Base-by-base conservation (phyloP, 2,888 invertebrate species). In the Perithous albicinctus region DNA sequence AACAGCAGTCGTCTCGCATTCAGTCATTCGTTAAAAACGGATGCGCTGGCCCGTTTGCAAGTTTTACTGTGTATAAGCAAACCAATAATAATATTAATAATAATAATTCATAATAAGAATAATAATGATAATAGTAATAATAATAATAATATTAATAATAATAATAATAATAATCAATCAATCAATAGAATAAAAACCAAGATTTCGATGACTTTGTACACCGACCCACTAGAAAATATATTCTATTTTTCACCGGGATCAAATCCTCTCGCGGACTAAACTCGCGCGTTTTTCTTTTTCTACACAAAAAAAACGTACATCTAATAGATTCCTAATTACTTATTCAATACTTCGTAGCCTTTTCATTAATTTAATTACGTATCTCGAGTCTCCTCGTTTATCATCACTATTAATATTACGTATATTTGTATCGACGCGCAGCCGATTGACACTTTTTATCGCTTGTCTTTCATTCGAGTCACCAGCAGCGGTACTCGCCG, bases 1-100 rank as follows among this genome's bases (percentile, higher is more conserved):
- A 92, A 91, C 90, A 91, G 91, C 90, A 90, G 89, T 91, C 88
- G 87, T 89, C 88, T 86, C 86, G 85, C 87, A 85, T 87, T n/a
- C n/a, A 86, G 85, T 87, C 87, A 87, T 89, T 87, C 88, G 87
- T 82, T 84, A 69, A 81, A 73, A 80, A 84, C 80, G 78, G 74
- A 83, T 81, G 69, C 87, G 81, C 80, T 85, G 59, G 78, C 80
- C 86, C 48, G 67, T 74, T 88, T 87, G 87, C 88, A 77, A 89
- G 84, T 87, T 88, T 87, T 84, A 84, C 89, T 89, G 89, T 88
- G 88, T 90, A 81, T 80, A 83, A 84, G 83, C 80, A 84, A 86
- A 88, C 83, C 83, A 87, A 87, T 85, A 85, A 79, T 82, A 82
- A 73, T 81, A 79, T 23, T 83, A 73, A 59, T 78, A 80, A 70